Conservation (phyloP, 2,797 vertebrate genomes). For the Margarornis squamiger region DNA sequence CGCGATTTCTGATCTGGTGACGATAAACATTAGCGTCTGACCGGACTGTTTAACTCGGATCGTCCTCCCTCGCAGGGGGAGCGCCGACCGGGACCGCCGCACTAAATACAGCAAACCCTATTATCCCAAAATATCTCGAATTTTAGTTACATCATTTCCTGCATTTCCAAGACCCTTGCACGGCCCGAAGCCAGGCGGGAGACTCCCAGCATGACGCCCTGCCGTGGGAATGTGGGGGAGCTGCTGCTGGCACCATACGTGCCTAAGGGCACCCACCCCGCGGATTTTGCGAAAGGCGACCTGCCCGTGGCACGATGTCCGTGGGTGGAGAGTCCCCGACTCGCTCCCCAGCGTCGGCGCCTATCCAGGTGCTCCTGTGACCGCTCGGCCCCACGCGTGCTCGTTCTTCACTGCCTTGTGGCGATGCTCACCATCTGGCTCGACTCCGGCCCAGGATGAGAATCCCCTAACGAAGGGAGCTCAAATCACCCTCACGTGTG, state of each 20-base stretch:
- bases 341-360: background rate
- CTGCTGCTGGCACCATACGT: background rate
- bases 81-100: background rate
- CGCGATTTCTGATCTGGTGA: background rate
- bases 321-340: background rate
- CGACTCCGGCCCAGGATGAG: background rate
- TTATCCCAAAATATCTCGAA: background rate
- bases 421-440: background rate
- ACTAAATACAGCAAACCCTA: background rate
- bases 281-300: background rate
- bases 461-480: background rate
- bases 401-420: background rate
- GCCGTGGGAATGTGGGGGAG: background rate
- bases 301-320: background rate
- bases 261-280: background rate
- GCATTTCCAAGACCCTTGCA: background rate
- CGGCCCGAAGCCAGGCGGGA: background rate
- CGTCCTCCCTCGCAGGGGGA: background rate
- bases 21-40: background rate
- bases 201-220: background rate
- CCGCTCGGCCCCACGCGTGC: background rate
- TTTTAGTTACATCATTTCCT: constrained; percentile 31
- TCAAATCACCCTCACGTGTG: background rate
- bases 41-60: background rate
- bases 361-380: background rate